Base-by-base conservation (phyloP, 2,888 invertebrate species). In the Amblyteles armatorius region DNA sequence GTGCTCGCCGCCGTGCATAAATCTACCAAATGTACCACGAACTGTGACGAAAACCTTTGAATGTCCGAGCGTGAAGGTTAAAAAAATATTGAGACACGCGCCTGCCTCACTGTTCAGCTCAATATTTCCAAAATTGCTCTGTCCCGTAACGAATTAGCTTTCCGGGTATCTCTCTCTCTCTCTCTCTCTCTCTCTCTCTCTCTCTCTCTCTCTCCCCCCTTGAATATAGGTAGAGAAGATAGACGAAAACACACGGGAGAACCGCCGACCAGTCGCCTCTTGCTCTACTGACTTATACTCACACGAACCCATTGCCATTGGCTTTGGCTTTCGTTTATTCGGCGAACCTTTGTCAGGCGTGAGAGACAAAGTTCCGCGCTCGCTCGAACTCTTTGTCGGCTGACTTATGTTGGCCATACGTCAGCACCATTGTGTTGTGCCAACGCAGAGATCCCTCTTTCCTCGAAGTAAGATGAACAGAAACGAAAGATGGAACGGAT, bases 91-190 rank as follows among this genome's bases (percentile, higher is more conserved):
- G 90, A 91, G 91, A 92, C 92, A 91, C 90, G 88, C 90, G 90
- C 87, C 87, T 77, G 85, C 84, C 87, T 87, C 83, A 50, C 40
- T 65, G 73, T 84, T 77, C 79, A 84, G 87, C 90, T 87, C 91
- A 92, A 91, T 93, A 92, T 92, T 93, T 92, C 90, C 92, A 91
- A 92, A 93, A 93, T 92, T 52, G 84, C 33, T 79, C 87, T 82
- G 63, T 71, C 78, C 91, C 90, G 89, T 91, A 89, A 91, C 93
- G 89, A 91, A 93, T 92, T 86, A 50, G 16, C 72, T 65, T 69
- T 81, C 79, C 86, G 86, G 83, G 85, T n/a, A 4, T 29, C 29
- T 29, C 29, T 29, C 29, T 29, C 29, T 5, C 29, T 1, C 36
- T 36, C 36, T 36, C 36, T 36, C 5, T 36, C 11, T 16, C 44